These are phyloP conservation scores for Tinea semifulvella DNA, from an alignment of 2,888 invertebrate genomes.

Conservation along the genomic window DNA sequence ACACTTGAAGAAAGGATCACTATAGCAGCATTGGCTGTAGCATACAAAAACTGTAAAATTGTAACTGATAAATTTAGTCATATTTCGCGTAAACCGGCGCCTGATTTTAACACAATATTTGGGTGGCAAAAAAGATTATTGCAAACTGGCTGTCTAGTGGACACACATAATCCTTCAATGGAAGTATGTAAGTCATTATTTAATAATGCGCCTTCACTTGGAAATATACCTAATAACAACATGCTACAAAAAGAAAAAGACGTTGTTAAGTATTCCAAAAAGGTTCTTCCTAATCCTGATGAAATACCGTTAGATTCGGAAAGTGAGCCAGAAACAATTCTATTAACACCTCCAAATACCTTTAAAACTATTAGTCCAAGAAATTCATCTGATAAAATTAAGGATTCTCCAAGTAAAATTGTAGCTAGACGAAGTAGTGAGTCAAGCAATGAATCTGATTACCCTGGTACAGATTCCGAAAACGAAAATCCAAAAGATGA, in stretches of 20 bases:
- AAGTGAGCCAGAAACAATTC: conserved; percentile 37
- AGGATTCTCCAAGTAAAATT: too few relatives aligned
- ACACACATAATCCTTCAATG: conserved; percentile 43
- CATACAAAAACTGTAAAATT: conserved; percentile 54
- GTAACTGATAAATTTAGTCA: conserved; percentile 49
- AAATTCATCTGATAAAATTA: neutral
- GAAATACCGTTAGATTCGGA: conserved; percentile 44
- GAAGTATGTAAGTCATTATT: conserved; percentile 20
- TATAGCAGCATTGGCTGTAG: conserved; percentile 53
- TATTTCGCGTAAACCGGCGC: conserved; percentile 51
- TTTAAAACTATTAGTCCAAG: neutral
- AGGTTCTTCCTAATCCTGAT: conserved; percentile 45
- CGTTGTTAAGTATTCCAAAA: neutral
- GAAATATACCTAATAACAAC: neutral
- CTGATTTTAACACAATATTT: conserved; percentile 59
- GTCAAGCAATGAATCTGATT: neutral
- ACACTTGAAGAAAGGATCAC: conserved; percentile 48
- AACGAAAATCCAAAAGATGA: conserved; percentile 1
- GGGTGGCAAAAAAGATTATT: conserved; percentile 50
- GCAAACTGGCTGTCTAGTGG: conserved; percentile 49
- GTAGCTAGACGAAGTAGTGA: too few relatives aligned
- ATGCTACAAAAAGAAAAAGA: neutral
- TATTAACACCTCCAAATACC: too few relatives aligned
- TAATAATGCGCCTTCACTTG: conserved; percentile 7
- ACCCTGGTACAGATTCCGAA: conserved; percentile 19